Evolutionary conservation across 2,888 invertebrate genomes (phyloP).

Genomic region (Philonicus albiceps): DNA sequence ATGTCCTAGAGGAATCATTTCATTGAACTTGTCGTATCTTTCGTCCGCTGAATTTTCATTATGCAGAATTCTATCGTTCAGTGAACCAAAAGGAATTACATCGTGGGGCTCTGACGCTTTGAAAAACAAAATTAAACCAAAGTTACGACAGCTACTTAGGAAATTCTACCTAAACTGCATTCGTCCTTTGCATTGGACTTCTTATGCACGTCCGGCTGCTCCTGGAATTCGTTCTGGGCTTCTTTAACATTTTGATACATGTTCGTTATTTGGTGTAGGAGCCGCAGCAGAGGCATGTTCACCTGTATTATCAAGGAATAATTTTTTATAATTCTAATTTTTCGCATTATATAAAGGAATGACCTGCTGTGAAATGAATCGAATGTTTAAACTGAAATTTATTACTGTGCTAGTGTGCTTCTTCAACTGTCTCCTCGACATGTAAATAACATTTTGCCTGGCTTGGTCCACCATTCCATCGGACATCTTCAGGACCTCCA

Average conservation of each 20-base stretch:
- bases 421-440: conserved; percentile 85
- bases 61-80: conserved; percentile 59
- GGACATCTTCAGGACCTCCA: conserved; percentile 88
- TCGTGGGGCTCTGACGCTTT: conserved; percentile 63
- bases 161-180: conserved; percentile 67
- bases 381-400: conserved; percentile 86
- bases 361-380: conserved; percentile 91
- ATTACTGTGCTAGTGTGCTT: conserved; percentile 91
- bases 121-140: neutral
- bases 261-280: conserved; percentile 94
- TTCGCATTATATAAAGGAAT: neutral
- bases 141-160: neutral
- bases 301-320: conserved; percentile 65
- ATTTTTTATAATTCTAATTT: neutral
- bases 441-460: conserved; percentile 84
- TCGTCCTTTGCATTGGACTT: conserved; percentile 67
- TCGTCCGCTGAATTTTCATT: conserved; percentile 61
- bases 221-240: conserved; percentile 88
- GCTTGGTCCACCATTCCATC: conserved; percentile 89
- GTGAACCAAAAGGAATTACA: conserved; percentile 57
- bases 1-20: conserved; percentile 56
- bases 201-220: conserved; percentile 67
- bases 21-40: conserved; percentile 63
- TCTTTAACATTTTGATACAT: conserved; percentile 98
- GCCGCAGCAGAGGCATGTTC: conserved; percentile 91